These are phyloP conservation scores for Gymnoscopelus braueri DNA, from an alignment of 2,797 vertebrate species.

Conservation along the genomic window DNA sequence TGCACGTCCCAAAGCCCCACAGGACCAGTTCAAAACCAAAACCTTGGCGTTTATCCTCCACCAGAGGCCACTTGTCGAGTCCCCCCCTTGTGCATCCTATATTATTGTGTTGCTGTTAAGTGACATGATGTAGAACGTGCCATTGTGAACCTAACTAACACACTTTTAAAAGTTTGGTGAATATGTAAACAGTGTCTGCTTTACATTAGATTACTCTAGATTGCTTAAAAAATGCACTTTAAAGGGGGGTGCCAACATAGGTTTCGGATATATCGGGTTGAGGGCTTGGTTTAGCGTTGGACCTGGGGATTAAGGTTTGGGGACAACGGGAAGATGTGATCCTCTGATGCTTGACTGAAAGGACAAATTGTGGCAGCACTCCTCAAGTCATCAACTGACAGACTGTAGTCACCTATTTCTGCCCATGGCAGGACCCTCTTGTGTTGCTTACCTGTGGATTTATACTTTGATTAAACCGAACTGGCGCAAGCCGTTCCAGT, in stretches of 20 bases:
- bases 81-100: constrained; percentile 48
- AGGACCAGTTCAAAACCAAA: constrained; percentile 44
- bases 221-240: constrained; percentile 56
- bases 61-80: constrained; percentile 52
- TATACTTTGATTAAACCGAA: constrained; percentile 75
- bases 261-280: constrained; percentile 46
- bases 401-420: constrained; percentile 52
- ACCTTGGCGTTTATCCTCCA: constrained; percentile 43
- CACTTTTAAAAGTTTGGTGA: constrained; percentile 18
- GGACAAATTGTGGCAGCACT: constrained; percentile 48
- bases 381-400: constrained; percentile 42
- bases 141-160: constrained; percentile 34
- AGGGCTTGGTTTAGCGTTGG: constrained; percentile 34
- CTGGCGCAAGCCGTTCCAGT: constrained; percentile 54
- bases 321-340: constrained; percentile 44
- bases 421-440: constrained; percentile 56
- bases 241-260: constrained; percentile 43
- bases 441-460: constrained; percentile 79
- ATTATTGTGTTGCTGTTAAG: constrained; percentile 28
- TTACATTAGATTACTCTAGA: constrained; percentile 29
- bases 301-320: constrained; percentile 32
- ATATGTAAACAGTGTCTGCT: constrained; percentile 36
- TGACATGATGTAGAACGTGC: constrained; percentile 33
- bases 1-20: constrained; percentile 35
- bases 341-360: constrained; percentile 53